Percentiles rank a stretch among this genome's conserved stretches.
These are phyloP conservation scores for Polymixis flavicincta DNA, from an alignment of 2,888 invertebrate species.

Conservation along the genomic window DNA sequence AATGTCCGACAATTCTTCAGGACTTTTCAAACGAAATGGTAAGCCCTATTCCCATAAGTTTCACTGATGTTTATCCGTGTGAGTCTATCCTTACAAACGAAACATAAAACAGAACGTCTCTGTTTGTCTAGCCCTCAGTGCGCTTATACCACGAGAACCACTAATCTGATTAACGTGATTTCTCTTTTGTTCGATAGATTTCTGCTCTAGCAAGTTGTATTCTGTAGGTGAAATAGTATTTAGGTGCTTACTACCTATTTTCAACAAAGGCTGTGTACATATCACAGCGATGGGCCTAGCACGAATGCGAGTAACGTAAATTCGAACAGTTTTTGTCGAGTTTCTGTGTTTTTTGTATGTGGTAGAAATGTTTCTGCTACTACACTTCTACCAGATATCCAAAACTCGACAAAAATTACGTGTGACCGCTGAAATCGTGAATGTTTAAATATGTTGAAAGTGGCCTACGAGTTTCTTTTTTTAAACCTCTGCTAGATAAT, in stretches of 20 bases:
- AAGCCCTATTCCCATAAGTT: background rate
- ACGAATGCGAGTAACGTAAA: background rate
- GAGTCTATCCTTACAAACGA: background rate
- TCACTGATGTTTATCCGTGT: background rate
- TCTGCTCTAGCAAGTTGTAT: background rate
- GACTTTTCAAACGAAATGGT: background rate
- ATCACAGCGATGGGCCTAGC: background rate
- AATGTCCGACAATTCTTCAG: background rate
- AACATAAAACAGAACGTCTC: background rate
- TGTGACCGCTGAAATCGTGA: too few relatives aligned
- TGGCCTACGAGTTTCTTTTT: too few relatives aligned
- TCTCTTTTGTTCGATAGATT: background rate
- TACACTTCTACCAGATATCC: too few relatives aligned
- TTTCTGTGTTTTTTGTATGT: too few relatives aligned
- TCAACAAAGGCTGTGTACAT: background rate
- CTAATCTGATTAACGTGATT: conserved; percentile 17
- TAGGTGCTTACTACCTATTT: background rate
- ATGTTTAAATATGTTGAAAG: too few relatives aligned
- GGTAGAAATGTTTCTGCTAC: too few relatives aligned
- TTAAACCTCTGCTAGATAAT: background rate
- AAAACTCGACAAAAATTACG: too few relatives aligned
- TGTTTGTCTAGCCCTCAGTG: background rate
- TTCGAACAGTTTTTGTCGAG: too few relatives aligned
- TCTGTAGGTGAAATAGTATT: background rate
- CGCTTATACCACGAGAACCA: too few relatives aligned